A percentile compares a stretch with the other conserved stretches of the same genome.
Conservation (phyloP, 92 coral and sea anemone species). For the Umimayanthus chanpuru region DNA sequence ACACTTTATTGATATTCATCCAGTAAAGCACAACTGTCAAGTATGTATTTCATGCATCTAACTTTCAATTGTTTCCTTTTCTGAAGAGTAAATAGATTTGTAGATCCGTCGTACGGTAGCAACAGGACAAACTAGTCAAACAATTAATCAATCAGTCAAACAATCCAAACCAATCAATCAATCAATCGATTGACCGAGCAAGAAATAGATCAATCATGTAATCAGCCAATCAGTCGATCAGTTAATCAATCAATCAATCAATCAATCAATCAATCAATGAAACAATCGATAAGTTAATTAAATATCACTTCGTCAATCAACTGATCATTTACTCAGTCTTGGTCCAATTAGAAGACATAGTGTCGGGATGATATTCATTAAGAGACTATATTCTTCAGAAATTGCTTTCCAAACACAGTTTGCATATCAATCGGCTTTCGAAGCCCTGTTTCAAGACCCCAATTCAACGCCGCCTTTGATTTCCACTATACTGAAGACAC, state of each 20-base stretch:
- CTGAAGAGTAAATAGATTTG: conserved; percentile 6
- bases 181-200: not conserved
- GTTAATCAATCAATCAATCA: not conserved
- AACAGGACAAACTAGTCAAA: conserved; percentile 4
- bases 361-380: not conserved
- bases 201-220: not conserved
- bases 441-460: conserved; percentile 3
- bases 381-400: not conserved
- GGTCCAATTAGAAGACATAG: not conserved
- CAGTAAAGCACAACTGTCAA: not conserved
- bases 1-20: not conserved
- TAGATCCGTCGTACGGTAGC: not conserved
- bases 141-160: not conserved
- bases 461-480: not conserved
- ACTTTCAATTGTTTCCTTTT: not conserved
- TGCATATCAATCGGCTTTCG: not conserved
- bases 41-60: conserved; percentile 8
- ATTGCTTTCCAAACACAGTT: not conserved
- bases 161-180: not conserved
- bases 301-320: not conserved
- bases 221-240: not conserved
- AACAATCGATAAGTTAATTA: not conserved
- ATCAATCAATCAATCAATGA: not conserved
- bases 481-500: not conserved
- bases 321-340: not conserved